Conservation (phyloP, 2,888 invertebrate genomes). For the Pycnomerus fuliginosus region DNA sequence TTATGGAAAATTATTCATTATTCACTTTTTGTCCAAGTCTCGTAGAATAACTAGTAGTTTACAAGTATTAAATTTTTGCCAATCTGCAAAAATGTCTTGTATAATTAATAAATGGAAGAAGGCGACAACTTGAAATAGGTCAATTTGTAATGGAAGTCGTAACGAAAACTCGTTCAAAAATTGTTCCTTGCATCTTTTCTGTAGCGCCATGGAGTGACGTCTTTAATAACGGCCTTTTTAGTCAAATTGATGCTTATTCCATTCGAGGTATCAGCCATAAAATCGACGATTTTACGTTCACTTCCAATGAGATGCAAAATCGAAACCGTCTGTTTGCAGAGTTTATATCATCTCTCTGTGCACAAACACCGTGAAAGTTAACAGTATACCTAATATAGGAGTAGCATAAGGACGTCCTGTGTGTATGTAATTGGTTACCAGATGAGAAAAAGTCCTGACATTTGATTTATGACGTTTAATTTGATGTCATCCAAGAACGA, state of each 20-base stretch:
- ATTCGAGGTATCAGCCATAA: conserved; percentile 8
- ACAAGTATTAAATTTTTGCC: no score
- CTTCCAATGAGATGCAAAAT: conserved; percentile 17
- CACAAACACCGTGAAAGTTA: conserved; percentile 20
- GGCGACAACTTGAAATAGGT: background rate
- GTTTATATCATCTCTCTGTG: conserved; percentile 3
- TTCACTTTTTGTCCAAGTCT: no score
- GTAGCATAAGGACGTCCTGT: conserved; percentile 20
- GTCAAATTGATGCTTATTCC: conserved; percentile 8
- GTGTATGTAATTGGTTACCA: conserved; percentile 26
- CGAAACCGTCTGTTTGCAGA: conserved; percentile 7
- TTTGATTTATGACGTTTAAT: conserved; percentile 28
- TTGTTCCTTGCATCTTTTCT: conserved; percentile 5
- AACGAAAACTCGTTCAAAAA: conserved; percentile 5
- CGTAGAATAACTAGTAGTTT: no score
- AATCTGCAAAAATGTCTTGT: no score
- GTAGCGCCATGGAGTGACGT: no score
- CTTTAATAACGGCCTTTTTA: conserved; percentile 5
- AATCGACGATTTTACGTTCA: conserved; percentile 12
- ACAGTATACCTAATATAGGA: conserved; percentile 24
- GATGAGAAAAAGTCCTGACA: conserved; percentile 23
- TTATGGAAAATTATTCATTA: no score
- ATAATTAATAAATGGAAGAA: background rate
- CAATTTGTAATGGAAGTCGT: conserved; percentile 3
- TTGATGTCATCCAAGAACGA: conserved; percentile 22